Evolutionary conservation across 1,140 invertebrate species (phyloP).

Genomic region (Ladona fulva): DNA sequence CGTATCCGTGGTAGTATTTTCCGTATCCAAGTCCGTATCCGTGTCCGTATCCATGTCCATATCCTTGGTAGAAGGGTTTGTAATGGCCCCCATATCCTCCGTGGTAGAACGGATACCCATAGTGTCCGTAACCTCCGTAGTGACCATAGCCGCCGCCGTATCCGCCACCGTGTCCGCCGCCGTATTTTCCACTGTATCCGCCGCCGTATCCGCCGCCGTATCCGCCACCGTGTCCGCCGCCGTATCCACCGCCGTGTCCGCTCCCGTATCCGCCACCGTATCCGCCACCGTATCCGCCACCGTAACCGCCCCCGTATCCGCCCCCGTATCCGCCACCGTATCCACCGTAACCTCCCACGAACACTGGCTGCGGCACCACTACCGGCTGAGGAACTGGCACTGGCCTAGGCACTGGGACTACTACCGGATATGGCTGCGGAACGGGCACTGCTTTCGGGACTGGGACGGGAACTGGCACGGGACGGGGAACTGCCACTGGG

Average conservation of each 20-base stretch:
- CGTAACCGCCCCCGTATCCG: not conserved
- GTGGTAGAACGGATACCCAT: not conserved
- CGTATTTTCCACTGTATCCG: not conserved
- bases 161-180: not conserved
- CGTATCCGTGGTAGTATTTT: too few species aligned
- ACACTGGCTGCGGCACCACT: not conserved
- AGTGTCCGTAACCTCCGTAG: conserved; percentile 9
- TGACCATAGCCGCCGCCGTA: not conserved
- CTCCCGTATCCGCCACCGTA: not conserved
- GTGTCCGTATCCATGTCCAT: too few species aligned
- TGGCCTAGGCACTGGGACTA: not conserved
- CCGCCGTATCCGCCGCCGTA: conserved; percentile 10
- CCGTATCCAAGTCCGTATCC: too few species aligned
- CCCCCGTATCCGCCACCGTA: not conserved
- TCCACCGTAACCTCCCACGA: not conserved
- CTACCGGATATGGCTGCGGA: not conserved
- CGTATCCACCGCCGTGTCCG: not conserved
- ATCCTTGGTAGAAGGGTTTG: too few species aligned
- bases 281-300: not conserved
- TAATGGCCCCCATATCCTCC: too few species aligned
- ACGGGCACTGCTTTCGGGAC: not conserved
- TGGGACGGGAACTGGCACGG: not conserved
- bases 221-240: not conserved
- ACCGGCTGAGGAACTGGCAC: not conserved
- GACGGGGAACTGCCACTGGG: not conserved